These are phyloP conservation scores for Eudemis profundana DNA, from an alignment of 2,888 invertebrate genomes.

Conservation along the genomic window DNA sequence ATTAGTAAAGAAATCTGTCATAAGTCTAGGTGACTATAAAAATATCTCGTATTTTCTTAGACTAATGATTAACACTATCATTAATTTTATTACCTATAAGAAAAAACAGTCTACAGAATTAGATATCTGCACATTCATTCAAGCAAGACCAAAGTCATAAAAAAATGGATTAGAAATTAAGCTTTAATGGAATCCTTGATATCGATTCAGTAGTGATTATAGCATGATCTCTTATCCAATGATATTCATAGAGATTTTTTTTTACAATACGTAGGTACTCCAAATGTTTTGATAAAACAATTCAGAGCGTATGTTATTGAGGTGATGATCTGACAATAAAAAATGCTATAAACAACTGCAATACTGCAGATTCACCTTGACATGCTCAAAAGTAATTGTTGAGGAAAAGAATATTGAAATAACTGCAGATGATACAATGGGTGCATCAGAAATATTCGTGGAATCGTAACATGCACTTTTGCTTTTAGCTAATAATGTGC, in stretches of 20 bases:
- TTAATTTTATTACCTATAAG: too few relatives aligned
- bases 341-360: slow-evolving; percentile 15
- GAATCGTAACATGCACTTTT: neutral
- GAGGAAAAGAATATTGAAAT: slow-evolving; percentile 19
- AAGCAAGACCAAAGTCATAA: too few relatives aligned
- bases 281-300: neutral
- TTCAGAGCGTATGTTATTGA: neutral
- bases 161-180: too few relatives aligned
- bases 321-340: slow-evolving; percentile 4
- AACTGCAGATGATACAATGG: slow-evolving; percentile 9
- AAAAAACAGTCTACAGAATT: too few relatives aligned
- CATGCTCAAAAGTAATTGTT: slow-evolving; percentile 26
- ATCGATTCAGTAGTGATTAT: too few relatives aligned
- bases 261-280: neutral
- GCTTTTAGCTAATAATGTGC: neutral
- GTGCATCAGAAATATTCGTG: slow-evolving; percentile 22
- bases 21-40: slow-evolving; percentile 4
- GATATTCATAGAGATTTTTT: too few relatives aligned
- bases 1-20: slow-evolving; percentile 27
- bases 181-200: too few relatives aligned
- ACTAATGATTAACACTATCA: too few relatives aligned
- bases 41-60: neutral
- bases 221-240: too few relatives aligned
- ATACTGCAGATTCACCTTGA: slow-evolving; percentile 12
- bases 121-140: too few relatives aligned